These are phyloP conservation scores for Stomorhina lunata DNA, from an alignment of 2,888 invertebrate species.

Conservation along the genomic window DNA sequence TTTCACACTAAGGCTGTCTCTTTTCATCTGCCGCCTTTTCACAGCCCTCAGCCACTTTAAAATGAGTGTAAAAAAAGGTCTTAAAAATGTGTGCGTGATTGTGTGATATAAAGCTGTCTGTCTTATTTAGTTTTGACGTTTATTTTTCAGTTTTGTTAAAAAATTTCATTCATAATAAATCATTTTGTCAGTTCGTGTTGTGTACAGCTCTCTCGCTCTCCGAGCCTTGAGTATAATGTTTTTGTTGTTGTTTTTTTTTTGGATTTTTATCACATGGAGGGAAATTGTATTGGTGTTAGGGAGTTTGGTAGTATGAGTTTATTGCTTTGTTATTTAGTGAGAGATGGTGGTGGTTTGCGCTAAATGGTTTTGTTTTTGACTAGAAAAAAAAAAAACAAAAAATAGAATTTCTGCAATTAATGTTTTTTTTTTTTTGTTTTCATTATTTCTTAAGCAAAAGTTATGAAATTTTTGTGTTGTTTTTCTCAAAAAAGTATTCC, in stretches of 20 bases:
- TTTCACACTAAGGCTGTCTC: neutral
- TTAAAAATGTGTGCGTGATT: neutral
- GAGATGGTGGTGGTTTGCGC: slow-evolving; percentile 61
- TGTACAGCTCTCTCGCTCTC: slow-evolving; percentile 49
- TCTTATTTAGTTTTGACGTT: slow-evolving; percentile 62
- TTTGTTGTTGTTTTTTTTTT: neutral
- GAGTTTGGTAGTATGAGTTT: slow-evolving; percentile 15
- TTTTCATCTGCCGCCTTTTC: slow-evolving; percentile 3
- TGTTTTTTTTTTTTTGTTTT: slow-evolving; percentile 27
- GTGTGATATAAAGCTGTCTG: slow-evolving; percentile 58
- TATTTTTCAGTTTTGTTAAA: slow-evolving; percentile 68
- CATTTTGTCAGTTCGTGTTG: slow-evolving; percentile 64
- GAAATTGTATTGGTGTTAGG: slow-evolving; percentile 35
- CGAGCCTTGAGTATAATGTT: slow-evolving; percentile 5
- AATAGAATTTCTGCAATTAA: slow-evolving; percentile 49
- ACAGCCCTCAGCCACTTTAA: rapidly evolving
- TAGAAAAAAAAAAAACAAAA: no score
- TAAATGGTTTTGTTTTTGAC: slow-evolving; percentile 29
- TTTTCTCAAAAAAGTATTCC: slow-evolving; percentile 32
- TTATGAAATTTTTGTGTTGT: slow-evolving; percentile 29
- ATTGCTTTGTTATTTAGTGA: slow-evolving; percentile 48
- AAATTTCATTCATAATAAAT: slow-evolving; percentile 72
- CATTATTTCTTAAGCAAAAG: slow-evolving; percentile 9
- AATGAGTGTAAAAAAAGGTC: neutral
- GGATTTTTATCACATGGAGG: neutral